These are phyloP conservation scores for Orthosia incerta DNA, from an alignment of 2,888 invertebrate species.

Conservation along the genomic window DNA sequence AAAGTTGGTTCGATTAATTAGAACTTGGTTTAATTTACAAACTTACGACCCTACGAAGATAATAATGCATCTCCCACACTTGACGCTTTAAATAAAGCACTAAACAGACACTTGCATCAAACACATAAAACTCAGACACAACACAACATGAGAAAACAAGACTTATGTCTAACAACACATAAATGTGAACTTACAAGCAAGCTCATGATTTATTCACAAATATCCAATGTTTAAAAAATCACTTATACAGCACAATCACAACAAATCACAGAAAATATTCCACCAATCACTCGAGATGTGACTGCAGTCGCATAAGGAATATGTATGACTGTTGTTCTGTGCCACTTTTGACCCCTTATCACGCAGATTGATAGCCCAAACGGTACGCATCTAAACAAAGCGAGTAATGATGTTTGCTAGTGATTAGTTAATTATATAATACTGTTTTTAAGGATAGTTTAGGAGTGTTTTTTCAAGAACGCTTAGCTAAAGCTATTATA, in stretches of 20 bases:
- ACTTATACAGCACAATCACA: slow-evolving; percentile 40
- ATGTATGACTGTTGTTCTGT: slow-evolving; percentile 50
- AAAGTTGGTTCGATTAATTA: background rate
- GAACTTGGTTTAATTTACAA: background rate
- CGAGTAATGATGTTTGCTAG: slow-evolving; percentile 65
- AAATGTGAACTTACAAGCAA: slow-evolving; percentile 73
- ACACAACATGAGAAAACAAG: slow-evolving; percentile 22
- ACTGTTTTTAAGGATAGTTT: background rate
- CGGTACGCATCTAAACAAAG: slow-evolving; percentile 43
- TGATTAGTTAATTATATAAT: slow-evolving; percentile 59
- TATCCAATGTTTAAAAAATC: slow-evolving; percentile 7
- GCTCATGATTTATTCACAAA: slow-evolving; percentile 67
- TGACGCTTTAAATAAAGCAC: slow-evolving; percentile 20
- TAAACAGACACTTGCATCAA: slow-evolving; percentile 12
- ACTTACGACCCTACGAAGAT: background rate
- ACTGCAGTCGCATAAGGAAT: slow-evolving; percentile 56
- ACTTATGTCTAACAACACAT: background rate
- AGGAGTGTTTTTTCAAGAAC: slow-evolving; percentile 13
- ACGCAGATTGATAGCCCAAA: slow-evolving; percentile 63
- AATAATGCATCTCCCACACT: slow-evolving; percentile 28
- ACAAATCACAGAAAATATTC: slow-evolving; percentile 35
- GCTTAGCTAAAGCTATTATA: slow-evolving; percentile 1
- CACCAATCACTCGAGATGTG: slow-evolving; percentile 42
- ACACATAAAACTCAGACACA: slow-evolving; percentile 22
- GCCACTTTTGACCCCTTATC: slow-evolving; percentile 66